Conservation (phyloP, 1,140 invertebrate species). For the Drosophila pandora region DNA sequence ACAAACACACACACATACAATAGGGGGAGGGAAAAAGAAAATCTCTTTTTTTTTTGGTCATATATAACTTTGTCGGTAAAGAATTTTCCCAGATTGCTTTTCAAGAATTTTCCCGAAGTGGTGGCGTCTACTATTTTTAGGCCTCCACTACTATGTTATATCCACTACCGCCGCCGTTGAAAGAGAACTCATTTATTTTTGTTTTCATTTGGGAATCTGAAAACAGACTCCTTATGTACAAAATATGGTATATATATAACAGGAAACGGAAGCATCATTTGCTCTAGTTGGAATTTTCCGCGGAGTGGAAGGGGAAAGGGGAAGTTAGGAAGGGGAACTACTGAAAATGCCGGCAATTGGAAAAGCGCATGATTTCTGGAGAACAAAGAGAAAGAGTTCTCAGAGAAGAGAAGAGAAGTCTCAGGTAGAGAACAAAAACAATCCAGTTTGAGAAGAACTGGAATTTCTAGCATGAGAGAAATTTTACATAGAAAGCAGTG, state of each 20-base stretch:
- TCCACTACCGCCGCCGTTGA: not conserved
- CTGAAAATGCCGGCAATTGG: slow-evolving; percentile 61
- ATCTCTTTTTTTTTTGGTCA: slow-evolving; percentile 36
- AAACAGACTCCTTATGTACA: slow-evolving; percentile 13
- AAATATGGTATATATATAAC: slow-evolving; percentile 23
- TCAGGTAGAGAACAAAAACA: slow-evolving; percentile 13
- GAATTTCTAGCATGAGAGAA: slow-evolving; percentile 44
- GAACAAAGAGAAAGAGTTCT: not conserved
- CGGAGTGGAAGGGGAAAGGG: too few relatives aligned
- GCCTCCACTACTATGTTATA: slow-evolving; percentile 5
- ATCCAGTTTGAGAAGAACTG: slow-evolving; percentile 8
- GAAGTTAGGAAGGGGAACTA: too few relatives aligned
- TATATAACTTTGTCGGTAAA: slow-evolving; percentile 38
- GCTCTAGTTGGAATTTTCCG: not conserved
- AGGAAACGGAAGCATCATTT: slow-evolving; percentile 66
- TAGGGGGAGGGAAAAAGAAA: slow-evolving; percentile 40
- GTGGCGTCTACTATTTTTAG: slow-evolving; percentile 61
- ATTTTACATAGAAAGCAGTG: not conserved
- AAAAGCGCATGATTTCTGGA: slow-evolving; percentile 50
- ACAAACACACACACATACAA: slow-evolving; percentile 23
- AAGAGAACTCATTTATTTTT: slow-evolving; percentile 56
- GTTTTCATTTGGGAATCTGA: slow-evolving; percentile 28
- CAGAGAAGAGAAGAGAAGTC: slow-evolving; percentile 8
- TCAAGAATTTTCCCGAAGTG: slow-evolving; percentile 47
- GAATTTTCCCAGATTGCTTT: slow-evolving; percentile 34